Evolutionary conservation across 2,113 vertebrate species (phyloP).

Genomic region (Leucopsar rothschildi): DNA sequence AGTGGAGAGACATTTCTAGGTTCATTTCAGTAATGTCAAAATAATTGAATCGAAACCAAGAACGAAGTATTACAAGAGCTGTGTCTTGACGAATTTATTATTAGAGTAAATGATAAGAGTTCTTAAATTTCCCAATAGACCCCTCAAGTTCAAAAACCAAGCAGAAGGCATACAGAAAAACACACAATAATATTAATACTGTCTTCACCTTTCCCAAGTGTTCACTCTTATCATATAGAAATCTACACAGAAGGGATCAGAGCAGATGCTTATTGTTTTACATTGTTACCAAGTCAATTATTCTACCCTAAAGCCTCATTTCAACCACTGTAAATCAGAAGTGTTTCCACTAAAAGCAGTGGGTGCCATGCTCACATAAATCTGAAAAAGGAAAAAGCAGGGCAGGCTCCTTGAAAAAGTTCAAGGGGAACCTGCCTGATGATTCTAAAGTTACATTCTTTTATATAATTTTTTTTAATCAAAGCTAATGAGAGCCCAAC

Average conservation of each 20-base stretch:
- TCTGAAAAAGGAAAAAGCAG: background rate
- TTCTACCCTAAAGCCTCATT: background rate
- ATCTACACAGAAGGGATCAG: background rate
- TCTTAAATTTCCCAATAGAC: constrained; percentile 51
- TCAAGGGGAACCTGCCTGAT: background rate
- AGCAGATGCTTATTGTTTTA: constrained; percentile 4
- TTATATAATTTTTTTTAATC: background rate
- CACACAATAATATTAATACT: background rate
- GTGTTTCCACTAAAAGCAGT: background rate
- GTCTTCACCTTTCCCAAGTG: background rate
- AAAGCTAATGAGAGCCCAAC: background rate
- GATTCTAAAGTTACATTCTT: background rate
- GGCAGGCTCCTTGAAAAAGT: background rate
- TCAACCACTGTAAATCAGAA: background rate
- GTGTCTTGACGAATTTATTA: constrained; percentile 48
- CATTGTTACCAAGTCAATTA: background rate
- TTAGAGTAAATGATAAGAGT: constrained; percentile 59
- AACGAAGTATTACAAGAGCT: constrained; percentile 22
- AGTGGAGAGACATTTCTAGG: constrained; percentile 52
- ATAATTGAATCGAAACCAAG: constrained; percentile 67
- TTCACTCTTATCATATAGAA: constrained; percentile 12
- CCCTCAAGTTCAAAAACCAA: constrained; percentile 18
- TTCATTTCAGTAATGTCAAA: constrained; percentile 70
- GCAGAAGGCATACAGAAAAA: background rate
- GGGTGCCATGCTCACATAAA: background rate